Base-by-base conservation (phyloP, 2,888 invertebrate genomes). In the Cosmorhoe ocellata region DNA sequence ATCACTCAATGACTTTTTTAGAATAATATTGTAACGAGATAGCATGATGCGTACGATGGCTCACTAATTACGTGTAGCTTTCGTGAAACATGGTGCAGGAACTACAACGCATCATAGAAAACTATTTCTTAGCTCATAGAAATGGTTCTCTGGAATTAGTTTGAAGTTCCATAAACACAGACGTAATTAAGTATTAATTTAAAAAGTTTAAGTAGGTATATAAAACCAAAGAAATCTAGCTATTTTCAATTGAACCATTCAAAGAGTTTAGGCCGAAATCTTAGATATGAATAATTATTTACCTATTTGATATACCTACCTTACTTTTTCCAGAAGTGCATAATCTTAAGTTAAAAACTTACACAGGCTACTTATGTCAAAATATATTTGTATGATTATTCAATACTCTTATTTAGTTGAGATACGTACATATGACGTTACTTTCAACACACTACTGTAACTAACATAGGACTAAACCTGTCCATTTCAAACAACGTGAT, bases 391-490 rank as follows among this genome's bases (percentile, higher is more conserved):
- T 18, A 18, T 18, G 24, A 24, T 7, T 24, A 24, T 4, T 24
- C 24, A 24, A 24, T 24, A 24, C 2, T 7, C 2, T 7, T 24
- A 7, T 24, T 24, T 6, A 7, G 5, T 24, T 14, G 33, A 33
- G 10, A 22, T 22, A 34, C 18, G 34, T 34, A 7, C 3, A n/a
- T 6, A 14, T 18, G 24, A 24, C 2, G 12, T 38, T 11, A 22
- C 11, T 39, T 4, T 32, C 30, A 51, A 51, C 46, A 46, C 41
- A 51, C 51, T 51, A 51, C 51, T 51, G 51, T 46, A 51, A 51
- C 51, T 51, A 51, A 51, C 49, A 42, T 11, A 18, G 36, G 32
- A 49, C 45, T 31, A n/a, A 34, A 27, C 18, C 24, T 11, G 31
- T 12, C 24, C 31, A 6, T 30, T 41, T 24, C 10, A 40, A 41